Percentiles rank a stretch among this genome's conserved stretches.
Evolutionary conservation across 2,888 invertebrate species (phyloP).

Genomic region (Philhelius pedissequus): DNA sequence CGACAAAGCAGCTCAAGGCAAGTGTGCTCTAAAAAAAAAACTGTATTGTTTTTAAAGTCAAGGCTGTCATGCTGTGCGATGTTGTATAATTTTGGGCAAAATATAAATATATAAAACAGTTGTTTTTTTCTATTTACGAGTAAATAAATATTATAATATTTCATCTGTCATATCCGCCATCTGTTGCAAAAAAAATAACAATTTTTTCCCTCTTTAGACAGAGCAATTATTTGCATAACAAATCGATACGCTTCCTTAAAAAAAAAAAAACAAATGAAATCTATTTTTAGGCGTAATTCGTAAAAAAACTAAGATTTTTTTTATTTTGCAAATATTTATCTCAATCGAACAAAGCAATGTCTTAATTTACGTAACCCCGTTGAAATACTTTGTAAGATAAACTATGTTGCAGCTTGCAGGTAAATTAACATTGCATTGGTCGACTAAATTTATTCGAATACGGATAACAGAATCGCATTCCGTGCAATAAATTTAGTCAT

Average conservation of each 20-base stretch:
- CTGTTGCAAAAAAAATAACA: background rate
- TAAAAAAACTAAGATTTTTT: background rate
- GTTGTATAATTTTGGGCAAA: slow-evolving; percentile 8
- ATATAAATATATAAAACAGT: background rate
- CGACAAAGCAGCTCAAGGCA: slow-evolving; percentile 53
- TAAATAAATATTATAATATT: background rate
- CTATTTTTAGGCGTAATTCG: background rate
- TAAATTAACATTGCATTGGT: slow-evolving; percentile 5
- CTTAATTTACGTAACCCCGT: background rate
- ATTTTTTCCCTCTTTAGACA: background rate
- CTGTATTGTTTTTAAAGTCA: slow-evolving; percentile 48
- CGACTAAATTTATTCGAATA: background rate
- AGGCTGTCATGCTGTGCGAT: slow-evolving; percentile 30
- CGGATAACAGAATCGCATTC: background rate
- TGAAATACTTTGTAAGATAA: background rate
- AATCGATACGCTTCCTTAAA: background rate
- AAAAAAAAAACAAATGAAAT: background rate
- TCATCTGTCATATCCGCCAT: background rate
- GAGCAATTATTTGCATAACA: background rate
- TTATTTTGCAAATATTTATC: background rate
- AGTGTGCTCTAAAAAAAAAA: slow-evolving; percentile 21
- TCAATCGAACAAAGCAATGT: background rate
- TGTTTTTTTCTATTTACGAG: background rate
- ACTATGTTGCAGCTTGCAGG: slow-evolving; percentile 7
- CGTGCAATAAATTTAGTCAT: background rate